Base-by-base conservation (phyloP, 2,797 vertebrate species). In the Linurgus olivaceus region DNA sequence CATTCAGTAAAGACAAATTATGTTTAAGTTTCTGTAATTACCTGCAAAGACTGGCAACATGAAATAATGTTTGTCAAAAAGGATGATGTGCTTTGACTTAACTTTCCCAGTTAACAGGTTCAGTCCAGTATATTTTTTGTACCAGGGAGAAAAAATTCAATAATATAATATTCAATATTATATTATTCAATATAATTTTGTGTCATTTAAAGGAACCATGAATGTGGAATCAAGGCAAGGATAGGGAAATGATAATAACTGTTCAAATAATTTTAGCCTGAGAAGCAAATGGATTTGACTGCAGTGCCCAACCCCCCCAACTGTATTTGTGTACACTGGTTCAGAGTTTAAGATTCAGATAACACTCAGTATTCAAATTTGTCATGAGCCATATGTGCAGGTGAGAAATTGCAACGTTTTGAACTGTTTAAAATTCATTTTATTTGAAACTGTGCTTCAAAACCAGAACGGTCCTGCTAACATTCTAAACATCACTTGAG, bases 291-390 rank as follows among this genome's bases (percentile, higher is more conserved):
- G 75, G 67, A 94, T 93, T 90, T 76, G 52, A 88, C 79, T 93
- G 82, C 79, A 86, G 44, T 21, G 45, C 86, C 80, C 90, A 83
- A 6, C 85, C 79, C 82, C 90, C 74, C 38, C 14, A 61, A 48
- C 48, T 86, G 55, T 94, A 94, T 88, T 95, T 82, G 52, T 80
- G 77, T 78, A 93, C 72, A 78, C 62, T 95, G 37, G 55, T 90
- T 91, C 75, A 78, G 91, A 91, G 90, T 80, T 91, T 85, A 90
- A 86, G 75, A 81, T 75, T 89, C 88, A 96, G 93, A 96, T 92
- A 96, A 93, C 94, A 96, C 96, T 94, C 94, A 80, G 92, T 96
- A 96, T 95, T 96, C 90, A 96, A 95, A 96, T 97, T 96, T 97
- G 96, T 95, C 93, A 2, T 95, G 82, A 96, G 83, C 96, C 91